Evolutionary conservation across 2,113 vertebrate genomes (phyloP).

Genomic region (Eulemur macaco): DNA sequence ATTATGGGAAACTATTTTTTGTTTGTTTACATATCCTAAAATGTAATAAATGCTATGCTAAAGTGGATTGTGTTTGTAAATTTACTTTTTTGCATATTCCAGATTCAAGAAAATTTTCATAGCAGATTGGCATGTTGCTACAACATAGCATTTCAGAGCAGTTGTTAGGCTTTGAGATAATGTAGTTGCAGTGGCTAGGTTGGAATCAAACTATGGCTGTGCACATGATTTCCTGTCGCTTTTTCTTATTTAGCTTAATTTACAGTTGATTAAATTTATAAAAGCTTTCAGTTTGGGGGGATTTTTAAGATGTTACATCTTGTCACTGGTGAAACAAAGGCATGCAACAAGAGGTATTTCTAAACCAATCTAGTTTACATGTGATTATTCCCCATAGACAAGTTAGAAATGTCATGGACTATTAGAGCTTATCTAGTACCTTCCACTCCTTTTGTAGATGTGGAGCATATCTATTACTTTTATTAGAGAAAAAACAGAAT

Average conservation of each 20-base stretch:
- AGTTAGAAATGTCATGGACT: neutral
- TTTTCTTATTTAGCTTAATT: constrained; percentile 25
- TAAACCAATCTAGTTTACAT: constrained; percentile 16
- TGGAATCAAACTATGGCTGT: constrained; percentile 22
- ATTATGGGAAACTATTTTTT: constrained; percentile 57
- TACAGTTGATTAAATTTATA: neutral
- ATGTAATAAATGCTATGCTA: constrained; percentile 53
- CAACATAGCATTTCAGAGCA: constrained; percentile 65
- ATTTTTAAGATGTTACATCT: constrained; percentile 10
- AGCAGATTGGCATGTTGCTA: constrained; percentile 65
- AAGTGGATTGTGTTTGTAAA: constrained; percentile 64
- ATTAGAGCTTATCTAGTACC: neutral
- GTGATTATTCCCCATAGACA: neutral
- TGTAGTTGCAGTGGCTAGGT: constrained; percentile 38
- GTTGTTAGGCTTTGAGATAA: constrained; percentile 64
- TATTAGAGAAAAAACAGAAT: neutral
- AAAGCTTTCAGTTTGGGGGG: neutral
- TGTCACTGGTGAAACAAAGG: constrained; percentile 33
- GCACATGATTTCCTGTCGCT: neutral
- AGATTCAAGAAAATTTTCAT: constrained; percentile 64
- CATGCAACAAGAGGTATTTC: neutral
- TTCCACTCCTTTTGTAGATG: neutral
- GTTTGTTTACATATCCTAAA: constrained; percentile 54
- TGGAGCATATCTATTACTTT: neutral
- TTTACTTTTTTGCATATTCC: constrained; percentile 65